Conservation (phyloP, 2,888 invertebrate genomes). For the Ormyrus thymus region DNA sequence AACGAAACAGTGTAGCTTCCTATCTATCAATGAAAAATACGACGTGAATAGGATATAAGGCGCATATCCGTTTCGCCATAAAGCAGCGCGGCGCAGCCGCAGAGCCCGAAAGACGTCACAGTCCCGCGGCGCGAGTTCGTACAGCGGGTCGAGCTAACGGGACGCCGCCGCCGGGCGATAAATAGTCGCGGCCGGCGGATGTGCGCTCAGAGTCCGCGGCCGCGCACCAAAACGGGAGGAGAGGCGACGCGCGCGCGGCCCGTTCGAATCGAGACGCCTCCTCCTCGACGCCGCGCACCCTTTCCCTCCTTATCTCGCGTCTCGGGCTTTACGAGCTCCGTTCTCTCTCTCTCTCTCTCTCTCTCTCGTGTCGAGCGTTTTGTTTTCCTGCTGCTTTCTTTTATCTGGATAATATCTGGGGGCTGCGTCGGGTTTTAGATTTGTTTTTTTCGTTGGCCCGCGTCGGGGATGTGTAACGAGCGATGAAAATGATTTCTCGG, state of each 20-base stretch:
- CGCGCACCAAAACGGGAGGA: neutral
- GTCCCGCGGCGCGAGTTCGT: too few species aligned
- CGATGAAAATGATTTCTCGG: conserved; percentile 23
- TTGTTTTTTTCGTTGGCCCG: conserved; percentile 3
- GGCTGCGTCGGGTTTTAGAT: neutral
- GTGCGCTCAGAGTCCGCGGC: conserved; percentile 6
- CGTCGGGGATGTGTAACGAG: neutral
- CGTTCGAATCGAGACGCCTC: too few species aligned
- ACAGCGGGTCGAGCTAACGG: conserved; percentile 37
- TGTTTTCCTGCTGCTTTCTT: conserved; percentile 30
- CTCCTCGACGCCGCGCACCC: neutral
- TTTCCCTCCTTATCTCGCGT: neutral
- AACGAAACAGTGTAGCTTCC: too few species aligned
- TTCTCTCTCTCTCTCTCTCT: conserved; percentile 1
- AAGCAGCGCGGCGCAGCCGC: neutral
- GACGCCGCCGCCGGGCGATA: conserved; percentile 12
- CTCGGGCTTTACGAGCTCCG: neutral
- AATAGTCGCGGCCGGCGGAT: conserved; percentile 37
- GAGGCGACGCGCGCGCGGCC: conserved; percentile 5
- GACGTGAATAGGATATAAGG: too few species aligned
- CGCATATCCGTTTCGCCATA: neutral
- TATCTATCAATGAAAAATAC: too few species aligned
- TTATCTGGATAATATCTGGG: neutral
- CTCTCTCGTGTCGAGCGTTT: conserved; percentile 40
- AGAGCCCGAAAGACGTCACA: too few species aligned